Conservation (phyloP, 1,140 invertebrate genomes). For the Pseudomyrmex flavicornis region DNA sequence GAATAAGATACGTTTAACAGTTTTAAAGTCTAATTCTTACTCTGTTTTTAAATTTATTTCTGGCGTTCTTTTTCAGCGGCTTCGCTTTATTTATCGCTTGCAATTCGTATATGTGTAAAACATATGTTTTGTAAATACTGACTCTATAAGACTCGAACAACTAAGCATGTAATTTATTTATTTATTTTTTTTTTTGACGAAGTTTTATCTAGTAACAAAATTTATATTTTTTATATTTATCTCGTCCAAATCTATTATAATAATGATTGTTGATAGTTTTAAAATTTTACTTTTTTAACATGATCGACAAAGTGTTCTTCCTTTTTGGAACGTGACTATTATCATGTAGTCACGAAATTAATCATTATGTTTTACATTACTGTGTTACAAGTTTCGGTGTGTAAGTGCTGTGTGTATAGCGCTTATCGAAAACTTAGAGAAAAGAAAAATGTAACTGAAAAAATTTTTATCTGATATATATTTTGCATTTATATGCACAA, state of each 20-base stretch:
- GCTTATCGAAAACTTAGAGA: background rate
- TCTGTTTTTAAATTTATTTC: constrained; percentile 1
- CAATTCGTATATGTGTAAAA: constrained; percentile 18
- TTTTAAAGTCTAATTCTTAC: background rate
- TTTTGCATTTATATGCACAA: constrained; percentile 59
- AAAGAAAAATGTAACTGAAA: background rate
- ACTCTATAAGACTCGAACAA: background rate
- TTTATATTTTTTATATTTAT: constrained; percentile 33
- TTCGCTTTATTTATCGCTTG: constrained; percentile 22
- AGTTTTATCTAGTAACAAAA: constrained; percentile 36
- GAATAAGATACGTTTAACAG: background rate
- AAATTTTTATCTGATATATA: constrained; percentile 2
- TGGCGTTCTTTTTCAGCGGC: background rate
- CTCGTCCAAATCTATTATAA: constrained; percentile 11
- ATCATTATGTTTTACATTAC: background rate
- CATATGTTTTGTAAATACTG: constrained; percentile 45
- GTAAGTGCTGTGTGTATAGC: background rate
- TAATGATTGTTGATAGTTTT: constrained; percentile 9
- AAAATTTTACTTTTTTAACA: constrained; percentile 20
- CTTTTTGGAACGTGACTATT: background rate
- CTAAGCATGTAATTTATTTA: background rate
- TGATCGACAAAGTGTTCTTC: background rate
- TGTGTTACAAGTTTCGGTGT: background rate
- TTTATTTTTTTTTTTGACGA: background rate
- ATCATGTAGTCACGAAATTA: background rate